Percentiles rank a stretch among this genome's conserved stretches.
phyloP scores from a whole-genome alignment of 2,888 invertebrate species.

The Creontiades dilutus region DNA sequence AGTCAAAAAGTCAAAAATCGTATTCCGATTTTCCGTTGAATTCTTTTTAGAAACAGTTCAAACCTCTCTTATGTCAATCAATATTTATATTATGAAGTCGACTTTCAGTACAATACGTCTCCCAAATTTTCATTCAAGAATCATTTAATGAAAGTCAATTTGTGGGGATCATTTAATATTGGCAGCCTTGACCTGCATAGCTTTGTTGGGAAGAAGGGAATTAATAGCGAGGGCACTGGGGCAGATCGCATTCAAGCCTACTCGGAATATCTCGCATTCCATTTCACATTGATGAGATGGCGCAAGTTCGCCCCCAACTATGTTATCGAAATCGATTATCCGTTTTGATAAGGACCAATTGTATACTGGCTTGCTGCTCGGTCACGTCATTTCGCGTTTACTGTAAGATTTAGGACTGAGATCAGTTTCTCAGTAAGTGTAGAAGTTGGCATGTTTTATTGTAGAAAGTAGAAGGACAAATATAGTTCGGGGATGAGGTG shows the following conservation, averaged over 20 bases:
- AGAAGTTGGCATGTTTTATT: background rate
- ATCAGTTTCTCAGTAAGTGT: background rate
- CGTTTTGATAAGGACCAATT: background rate
- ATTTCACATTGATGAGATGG: conserved; percentile 30
- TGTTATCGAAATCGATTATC: conserved; percentile 2
- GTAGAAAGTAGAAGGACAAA: background rate
- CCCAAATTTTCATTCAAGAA: background rate
- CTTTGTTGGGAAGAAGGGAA: background rate
- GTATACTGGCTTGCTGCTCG: background rate
- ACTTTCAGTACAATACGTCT: background rate
- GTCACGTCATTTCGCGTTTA: background rate
- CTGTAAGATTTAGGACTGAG: background rate
- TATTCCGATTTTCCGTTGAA: too few relatives aligned
- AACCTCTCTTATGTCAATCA: background rate
- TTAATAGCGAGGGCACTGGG: conserved; percentile 17
- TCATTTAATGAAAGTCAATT: background rate
- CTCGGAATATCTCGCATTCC: conserved; percentile 32
- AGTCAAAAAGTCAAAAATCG: too few relatives aligned
- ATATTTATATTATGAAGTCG: background rate
- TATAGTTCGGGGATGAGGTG: background rate
- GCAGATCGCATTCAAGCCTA: background rate
- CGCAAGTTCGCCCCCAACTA: conserved; percentile 4
- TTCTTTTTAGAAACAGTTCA: background rate
- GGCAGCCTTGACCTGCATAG: background rate
- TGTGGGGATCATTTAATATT: background rate